These are phyloP conservation scores for Lepisosteus oculatus DNA, from an alignment of 2,113 vertebrate species.

Conservation along the genomic window DNA sequence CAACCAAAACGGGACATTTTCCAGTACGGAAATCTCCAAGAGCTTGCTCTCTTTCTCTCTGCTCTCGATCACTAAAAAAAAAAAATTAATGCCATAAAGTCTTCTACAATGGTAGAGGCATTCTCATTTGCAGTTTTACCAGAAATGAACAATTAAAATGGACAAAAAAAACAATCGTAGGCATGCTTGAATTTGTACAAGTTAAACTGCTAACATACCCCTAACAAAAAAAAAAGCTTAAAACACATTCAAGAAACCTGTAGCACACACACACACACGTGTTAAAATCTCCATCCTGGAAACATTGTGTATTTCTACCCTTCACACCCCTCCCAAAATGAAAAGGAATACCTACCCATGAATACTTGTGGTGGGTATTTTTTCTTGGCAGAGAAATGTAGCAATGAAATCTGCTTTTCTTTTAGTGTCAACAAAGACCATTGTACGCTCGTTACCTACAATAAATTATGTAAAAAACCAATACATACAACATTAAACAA, in stretches of 20 bases:
- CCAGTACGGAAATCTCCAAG: conserved; percentile 82
- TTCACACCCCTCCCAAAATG: no score
- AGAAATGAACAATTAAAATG: no score
- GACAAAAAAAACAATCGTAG: no score
- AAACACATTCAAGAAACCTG: no score
- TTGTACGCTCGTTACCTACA: conserved; percentile 76
- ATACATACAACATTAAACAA: no score
- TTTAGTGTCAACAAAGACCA: conserved; percentile 94
- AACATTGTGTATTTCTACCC: background rate
- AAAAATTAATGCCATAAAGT: background rate
- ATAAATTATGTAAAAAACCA: conserved; percentile 17
- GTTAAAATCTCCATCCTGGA: background rate
- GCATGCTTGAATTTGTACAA: no score
- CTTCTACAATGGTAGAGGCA: no score
- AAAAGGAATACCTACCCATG: conserved; percentile 72
- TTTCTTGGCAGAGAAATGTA: conserved; percentile 84
- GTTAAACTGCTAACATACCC: no score
- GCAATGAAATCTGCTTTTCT: conserved; percentile 90
- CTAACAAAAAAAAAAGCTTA: no score
- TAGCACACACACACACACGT: background rate
- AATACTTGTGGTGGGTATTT: conserved; percentile 86
- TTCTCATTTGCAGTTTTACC: no score
- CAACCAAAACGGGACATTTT: conserved; percentile 82
- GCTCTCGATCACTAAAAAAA: conserved; percentile 78
- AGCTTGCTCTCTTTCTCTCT: conserved; percentile 82